Percentiles rank a stretch among this genome's conserved stretches.
Evolutionary conservation across 2,888 invertebrate species (phyloP).

Genomic region (Ypsolopha sequella): DNA sequence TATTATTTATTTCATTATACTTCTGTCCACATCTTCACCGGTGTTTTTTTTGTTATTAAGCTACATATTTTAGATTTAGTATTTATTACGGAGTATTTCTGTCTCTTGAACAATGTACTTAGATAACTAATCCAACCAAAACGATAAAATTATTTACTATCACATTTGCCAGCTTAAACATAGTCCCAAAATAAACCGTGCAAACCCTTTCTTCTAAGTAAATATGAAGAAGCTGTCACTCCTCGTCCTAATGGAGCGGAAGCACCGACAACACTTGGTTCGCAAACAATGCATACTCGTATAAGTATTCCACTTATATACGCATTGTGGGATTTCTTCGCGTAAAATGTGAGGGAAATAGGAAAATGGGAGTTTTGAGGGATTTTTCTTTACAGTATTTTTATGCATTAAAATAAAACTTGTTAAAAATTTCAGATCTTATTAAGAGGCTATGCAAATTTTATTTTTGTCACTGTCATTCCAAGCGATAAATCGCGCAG

Average conservation of each 20-base stretch:
- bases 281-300: conserved; percentile 36
- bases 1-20: too few species aligned
- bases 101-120: too few species aligned
- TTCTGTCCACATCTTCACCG: too few species aligned
- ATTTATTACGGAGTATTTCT: too few species aligned
- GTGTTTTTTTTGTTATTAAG: too few species aligned
- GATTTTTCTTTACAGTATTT: not conserved
- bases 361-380: not conserved
- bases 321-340: conserved; percentile 18
- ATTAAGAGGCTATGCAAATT: too few species aligned
- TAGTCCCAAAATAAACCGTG: conserved; percentile 9
- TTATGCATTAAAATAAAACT: not conserved
- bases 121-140: not conserved
- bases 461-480: too few species aligned
- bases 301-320: conserved; percentile 22
- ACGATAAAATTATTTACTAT: conserved; percentile 1
- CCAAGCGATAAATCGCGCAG: too few species aligned
- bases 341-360: not conserved
- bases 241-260: conserved; percentile 33
- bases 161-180: conserved; percentile 6
- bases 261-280: conserved; percentile 25
- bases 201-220: conserved; percentile 21
- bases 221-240: conserved; percentile 28
- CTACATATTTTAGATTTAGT: too few species aligned
- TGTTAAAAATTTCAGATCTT: too few species aligned